Evolutionary conservation across 2,888 invertebrate species (phyloP).

Genomic region (Boloria euphrosyne): DNA sequence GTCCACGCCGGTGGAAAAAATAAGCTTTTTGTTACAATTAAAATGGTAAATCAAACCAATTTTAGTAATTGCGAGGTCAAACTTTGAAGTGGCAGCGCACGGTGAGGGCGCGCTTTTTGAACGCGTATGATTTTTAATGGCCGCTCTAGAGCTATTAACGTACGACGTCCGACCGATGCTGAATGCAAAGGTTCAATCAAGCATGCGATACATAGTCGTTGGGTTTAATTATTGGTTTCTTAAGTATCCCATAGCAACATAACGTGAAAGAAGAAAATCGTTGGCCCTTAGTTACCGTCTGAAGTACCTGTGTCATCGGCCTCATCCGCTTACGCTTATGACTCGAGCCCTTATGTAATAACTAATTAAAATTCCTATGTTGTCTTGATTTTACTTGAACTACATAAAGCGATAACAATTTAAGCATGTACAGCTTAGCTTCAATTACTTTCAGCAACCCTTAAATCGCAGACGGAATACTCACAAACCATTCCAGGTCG

Average conservation of each 20-base stretch:
- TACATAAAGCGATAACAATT: slow-evolving; percentile 34
- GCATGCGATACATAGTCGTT: slow-evolving; percentile 41
- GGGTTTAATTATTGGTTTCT: slow-evolving; percentile 48
- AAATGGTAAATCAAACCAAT: slow-evolving; percentile 83
- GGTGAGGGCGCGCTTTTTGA: slow-evolving; percentile 61
- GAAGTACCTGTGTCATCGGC: not conserved
- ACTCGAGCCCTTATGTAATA: slow-evolving; percentile 38
- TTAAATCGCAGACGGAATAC: slow-evolving; percentile 20
- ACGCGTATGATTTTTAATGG: slow-evolving; percentile 69
- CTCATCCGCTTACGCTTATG: slow-evolving; percentile 39
- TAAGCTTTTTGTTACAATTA: slow-evolving; percentile 82
- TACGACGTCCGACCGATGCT: slow-evolving; percentile 43
- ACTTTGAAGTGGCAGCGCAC: slow-evolving; percentile 72
- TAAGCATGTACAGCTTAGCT: slow-evolving; percentile 13
- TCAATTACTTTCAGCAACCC: slow-evolving; percentile 16
- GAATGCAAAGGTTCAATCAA: slow-evolving; percentile 39
- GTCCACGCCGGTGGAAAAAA: slow-evolving; percentile 72
- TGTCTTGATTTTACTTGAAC: slow-evolving; percentile 45
- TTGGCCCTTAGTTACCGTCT: slow-evolving; percentile 6
- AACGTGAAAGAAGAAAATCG: slow-evolving; percentile 23
- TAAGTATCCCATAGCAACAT: slow-evolving; percentile 29
- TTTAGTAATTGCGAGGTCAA: slow-evolving; percentile 81
- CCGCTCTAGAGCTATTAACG: slow-evolving; percentile 49
- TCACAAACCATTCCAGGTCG: slow-evolving; percentile 24
- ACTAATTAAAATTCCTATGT: slow-evolving; percentile 47